phyloP scores from a whole-genome alignment of 2,888 invertebrate genomes.

The Tethea ocularis region DNA sequence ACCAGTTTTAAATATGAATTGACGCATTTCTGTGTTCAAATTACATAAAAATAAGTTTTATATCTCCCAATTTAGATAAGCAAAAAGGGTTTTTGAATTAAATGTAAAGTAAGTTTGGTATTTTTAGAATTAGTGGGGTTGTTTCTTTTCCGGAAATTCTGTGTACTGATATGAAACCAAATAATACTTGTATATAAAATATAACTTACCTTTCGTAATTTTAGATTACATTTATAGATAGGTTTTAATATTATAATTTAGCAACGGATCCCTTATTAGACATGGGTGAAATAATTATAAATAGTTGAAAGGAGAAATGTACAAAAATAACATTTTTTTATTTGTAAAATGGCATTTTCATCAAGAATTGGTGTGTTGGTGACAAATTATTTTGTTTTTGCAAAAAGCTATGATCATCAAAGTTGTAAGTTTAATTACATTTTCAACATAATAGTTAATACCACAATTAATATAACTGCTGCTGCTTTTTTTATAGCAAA shows the following conservation, averaged over 20 bases:
- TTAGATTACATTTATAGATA: constrained; percentile 13
- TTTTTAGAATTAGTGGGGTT: not conserved
- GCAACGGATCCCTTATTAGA: not conserved
- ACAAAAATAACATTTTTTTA: too few relatives aligned
- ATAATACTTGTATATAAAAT: constrained; percentile 55
- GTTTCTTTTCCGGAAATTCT: constrained; percentile 21
- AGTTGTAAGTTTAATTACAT: too few relatives aligned
- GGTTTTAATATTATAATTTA: too few relatives aligned
- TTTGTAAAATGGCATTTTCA: too few relatives aligned
- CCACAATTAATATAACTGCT: too few relatives aligned
- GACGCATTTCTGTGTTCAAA: not conserved
- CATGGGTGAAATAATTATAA: not conserved
- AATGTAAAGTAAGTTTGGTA: not conserved
- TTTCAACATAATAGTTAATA: too few relatives aligned
- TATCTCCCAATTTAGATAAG: not conserved
- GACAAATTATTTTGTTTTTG: too few relatives aligned
- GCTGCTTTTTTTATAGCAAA: too few relatives aligned
- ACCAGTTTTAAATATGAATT: not conserved
- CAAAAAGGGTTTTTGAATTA: not conserved
- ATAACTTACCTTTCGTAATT: constrained; percentile 22
- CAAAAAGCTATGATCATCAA: too few relatives aligned
- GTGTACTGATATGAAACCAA: constrained; percentile 56
- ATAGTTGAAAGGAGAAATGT: not conserved
- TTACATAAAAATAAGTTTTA: not conserved
- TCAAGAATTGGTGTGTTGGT: too few relatives aligned